phyloP scores from a whole-genome alignment of 2,888 invertebrate species.

The Caenorhabditis sp. region DNA sequence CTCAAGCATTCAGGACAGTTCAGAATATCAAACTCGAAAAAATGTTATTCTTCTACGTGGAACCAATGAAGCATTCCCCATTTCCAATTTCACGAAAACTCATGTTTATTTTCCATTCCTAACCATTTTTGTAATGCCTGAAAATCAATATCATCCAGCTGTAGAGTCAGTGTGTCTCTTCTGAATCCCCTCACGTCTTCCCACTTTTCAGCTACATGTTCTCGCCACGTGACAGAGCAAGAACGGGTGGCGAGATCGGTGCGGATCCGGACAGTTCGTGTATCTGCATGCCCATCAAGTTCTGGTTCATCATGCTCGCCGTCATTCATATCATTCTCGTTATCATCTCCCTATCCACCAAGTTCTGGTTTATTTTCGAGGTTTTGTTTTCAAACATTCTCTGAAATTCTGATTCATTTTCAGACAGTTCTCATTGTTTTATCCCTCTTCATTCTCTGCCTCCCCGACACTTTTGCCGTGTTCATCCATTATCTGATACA shows the following conservation, averaged over 20 bases:
- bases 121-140: constrained; percentile 4
- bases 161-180: constrained; percentile 32
- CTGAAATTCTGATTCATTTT: background rate
- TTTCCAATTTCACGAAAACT: background rate
- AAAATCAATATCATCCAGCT: constrained; percentile 42
- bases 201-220: constrained; percentile 19
- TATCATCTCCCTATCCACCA: constrained; percentile 14
- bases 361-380: constrained; percentile 33
- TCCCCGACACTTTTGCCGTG: constrained; percentile 25
- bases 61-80: no score
- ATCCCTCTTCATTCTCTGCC: constrained; percentile 32
- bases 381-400: background rate
- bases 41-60: no score
- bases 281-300: constrained; percentile 44
- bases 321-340: constrained; percentile 29
- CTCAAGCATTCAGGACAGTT: no score
- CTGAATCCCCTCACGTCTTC: background rate
- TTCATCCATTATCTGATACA: constrained; percentile 39
- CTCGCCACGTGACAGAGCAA: background rate
- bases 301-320: constrained; percentile 38
- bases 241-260: constrained; percentile 12
- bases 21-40: no score
- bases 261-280: constrained; percentile 23
- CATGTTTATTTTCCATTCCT: background rate
- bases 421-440: constrained; percentile 43